Percentiles rank a stretch among this genome's conserved stretches.
phyloP scores from a whole-genome alignment of 2,113 vertebrate genomes.

The Tautogolabrus adspersus region DNA sequence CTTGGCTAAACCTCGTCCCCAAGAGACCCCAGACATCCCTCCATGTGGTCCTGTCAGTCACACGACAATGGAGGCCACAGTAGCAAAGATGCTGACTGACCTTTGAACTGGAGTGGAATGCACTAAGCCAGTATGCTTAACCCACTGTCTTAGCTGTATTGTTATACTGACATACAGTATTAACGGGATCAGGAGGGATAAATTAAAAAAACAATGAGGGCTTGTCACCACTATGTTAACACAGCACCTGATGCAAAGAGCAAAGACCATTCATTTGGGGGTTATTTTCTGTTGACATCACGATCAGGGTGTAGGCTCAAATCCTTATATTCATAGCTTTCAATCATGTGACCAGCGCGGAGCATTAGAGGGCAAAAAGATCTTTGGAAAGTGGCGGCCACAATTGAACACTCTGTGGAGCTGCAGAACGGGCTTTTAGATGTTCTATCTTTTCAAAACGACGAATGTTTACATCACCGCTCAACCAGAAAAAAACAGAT shows the following conservation, averaged over 20 bases:
- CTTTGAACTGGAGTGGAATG: slow-evolving; percentile 29
- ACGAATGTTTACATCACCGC: no score
- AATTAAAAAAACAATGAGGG: slow-evolving; percentile 19
- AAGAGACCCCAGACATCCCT: slow-evolving; percentile 20
- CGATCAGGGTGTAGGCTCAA: background rate
- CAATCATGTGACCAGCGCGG: no score
- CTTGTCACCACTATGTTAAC: slow-evolving; percentile 8
- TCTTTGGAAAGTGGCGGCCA: no score
- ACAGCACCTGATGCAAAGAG: background rate
- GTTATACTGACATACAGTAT: background rate
- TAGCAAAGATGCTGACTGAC: slow-evolving; percentile 2
- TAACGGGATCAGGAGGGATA: slow-evolving; percentile 10
- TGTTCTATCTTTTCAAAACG: no score
- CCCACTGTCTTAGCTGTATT: background rate
- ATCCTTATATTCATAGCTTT: no score
- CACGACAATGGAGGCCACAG: background rate
- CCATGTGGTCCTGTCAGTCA: slow-evolving; percentile 47
- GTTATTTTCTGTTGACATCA: no score
- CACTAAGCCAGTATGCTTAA: slow-evolving; percentile 16
- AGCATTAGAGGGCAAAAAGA: no score
- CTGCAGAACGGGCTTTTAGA: no score
- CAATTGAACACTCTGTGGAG: no score
- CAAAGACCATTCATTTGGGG: no score
- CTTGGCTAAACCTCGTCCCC: background rate
- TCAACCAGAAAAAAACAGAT: no score